Percentiles rank a stretch among this genome's conserved stretches.
Conservation (phyloP, 2,797 vertebrate species). For the Scolopax rusticola region DNA sequence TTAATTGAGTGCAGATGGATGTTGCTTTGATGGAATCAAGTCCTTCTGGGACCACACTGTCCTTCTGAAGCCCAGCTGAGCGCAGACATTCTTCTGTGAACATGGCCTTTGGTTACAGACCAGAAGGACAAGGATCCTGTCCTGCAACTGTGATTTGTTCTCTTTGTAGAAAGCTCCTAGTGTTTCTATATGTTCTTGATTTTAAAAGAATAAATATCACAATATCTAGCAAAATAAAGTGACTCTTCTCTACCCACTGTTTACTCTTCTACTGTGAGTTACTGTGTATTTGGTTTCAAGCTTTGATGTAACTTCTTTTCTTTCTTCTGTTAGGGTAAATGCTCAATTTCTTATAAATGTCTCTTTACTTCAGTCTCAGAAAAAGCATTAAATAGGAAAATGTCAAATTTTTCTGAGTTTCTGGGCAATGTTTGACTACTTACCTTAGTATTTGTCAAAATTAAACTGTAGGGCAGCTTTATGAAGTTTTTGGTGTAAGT, state of each 20-base stretch:
- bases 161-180: not conserved
- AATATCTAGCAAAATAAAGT: not conserved
- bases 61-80: not conserved
- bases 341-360: not conserved
- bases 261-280: not conserved
- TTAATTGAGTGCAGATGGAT: not conserved
- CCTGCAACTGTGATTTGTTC: accelerated
- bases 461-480: not conserved
- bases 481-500: not conserved
- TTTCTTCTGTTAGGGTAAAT: not conserved
- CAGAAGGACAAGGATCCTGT: not conserved
- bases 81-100: not conserved
- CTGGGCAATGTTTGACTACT: not conserved
- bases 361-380: not conserved
- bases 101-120: accelerated
- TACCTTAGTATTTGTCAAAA: not conserved
- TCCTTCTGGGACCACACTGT: not conserved
- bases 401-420: not conserved
- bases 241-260: not conserved
- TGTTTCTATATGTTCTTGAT: not conserved
- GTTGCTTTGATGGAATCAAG: not conserved
- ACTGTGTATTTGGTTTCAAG: not conserved
- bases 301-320: not conserved
- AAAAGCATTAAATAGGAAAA: not conserved
- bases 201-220: not conserved